A percentile compares a stretch with the other conserved stretches of the same genome.
Evolutionary conservation across 1,140 invertebrate genomes (phyloP).

Genomic region (Drosophila mauritiana): DNA sequence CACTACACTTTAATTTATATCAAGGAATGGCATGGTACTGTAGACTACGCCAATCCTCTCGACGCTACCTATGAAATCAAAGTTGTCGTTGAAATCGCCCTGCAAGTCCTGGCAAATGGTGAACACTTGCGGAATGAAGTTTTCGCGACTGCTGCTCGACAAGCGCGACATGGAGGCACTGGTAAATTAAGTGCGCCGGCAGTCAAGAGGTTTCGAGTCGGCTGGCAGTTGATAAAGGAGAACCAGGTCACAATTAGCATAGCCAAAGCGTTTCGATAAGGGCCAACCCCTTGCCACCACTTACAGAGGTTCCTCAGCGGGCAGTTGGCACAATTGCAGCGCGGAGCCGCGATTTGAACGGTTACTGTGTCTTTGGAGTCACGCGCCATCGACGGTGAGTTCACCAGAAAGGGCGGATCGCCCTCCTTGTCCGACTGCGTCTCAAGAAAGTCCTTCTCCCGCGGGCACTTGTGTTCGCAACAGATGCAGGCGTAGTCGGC

Average conservation of each 20-base stretch:
- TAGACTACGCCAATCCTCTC: too few species aligned
- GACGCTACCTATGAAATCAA: slow-evolving; percentile 68
- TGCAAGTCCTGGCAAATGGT: slow-evolving; percentile 61
- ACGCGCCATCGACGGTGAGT: slow-evolving; percentile 16
- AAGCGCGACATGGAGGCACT: slow-evolving; percentile 45
- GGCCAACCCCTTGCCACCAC: slow-evolving; percentile 27
- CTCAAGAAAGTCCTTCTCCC: slow-evolving; percentile 41
- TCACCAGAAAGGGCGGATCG: slow-evolving; percentile 25
- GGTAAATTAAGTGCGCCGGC: slow-evolving; percentile 6
- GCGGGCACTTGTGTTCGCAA: slow-evolving; percentile 41
- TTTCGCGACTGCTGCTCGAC: slow-evolving; percentile 53
- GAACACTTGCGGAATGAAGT: slow-evolving; percentile 63
- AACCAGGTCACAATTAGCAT: slow-evolving; percentile 65
- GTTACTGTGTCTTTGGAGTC: slow-evolving; percentile 47
- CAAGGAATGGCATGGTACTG: too few species aligned
- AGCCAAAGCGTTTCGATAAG: slow-evolving; percentile 71
- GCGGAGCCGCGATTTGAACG: slow-evolving; percentile 47
- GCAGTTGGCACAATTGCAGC: slow-evolving; percentile 76
- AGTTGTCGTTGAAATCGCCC: slow-evolving; percentile 65
- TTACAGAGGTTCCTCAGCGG: slow-evolving; percentile 78
- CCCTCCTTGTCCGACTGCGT: slow-evolving; percentile 32
- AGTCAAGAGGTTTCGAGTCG: neutral
- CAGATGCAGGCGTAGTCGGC: slow-evolving; percentile 54
- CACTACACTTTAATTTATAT: too few species aligned
- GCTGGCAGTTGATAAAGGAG: slow-evolving; percentile 5